phyloP scores from a whole-genome alignment of 2,113 vertebrate species.

The Hypanus sabinus region DNA sequence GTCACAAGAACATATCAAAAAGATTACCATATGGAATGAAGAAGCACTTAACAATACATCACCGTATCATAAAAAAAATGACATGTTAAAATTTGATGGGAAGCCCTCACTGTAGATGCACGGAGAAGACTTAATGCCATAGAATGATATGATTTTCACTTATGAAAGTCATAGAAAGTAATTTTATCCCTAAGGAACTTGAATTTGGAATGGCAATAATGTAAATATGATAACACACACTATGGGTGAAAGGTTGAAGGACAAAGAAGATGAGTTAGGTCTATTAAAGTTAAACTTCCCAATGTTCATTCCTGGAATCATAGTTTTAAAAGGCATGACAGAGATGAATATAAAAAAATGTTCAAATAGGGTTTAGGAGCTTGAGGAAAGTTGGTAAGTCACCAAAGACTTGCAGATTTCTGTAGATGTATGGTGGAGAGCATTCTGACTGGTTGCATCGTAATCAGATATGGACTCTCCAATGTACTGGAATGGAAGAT shows the following conservation, averaged over 20 bases:
- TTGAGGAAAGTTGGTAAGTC: too few relatives aligned
- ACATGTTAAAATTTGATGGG: neutral
- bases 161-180: neutral
- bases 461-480: too few relatives aligned
- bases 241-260: neutral
- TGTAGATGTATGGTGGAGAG: too few relatives aligned
- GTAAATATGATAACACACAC: neutral
- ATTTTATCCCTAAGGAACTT: neutral
- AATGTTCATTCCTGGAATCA: neutral
- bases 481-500: too few relatives aligned
- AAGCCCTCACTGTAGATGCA: neutral
- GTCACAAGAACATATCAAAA: neutral
- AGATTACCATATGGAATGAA: neutral
- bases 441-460: too few relatives aligned
- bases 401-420: too few relatives aligned
- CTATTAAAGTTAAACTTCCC: neutral
- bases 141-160: neutral
- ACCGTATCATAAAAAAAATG: neutral
- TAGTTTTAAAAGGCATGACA: neutral
- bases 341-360: neutral
- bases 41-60: neutral
- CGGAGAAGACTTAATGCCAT: neutral
- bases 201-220: neutral
- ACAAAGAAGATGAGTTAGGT: neutral
- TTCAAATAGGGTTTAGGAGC: neutral